A percentile compares a stretch with the other conserved stretches of the same genome.
phyloP scores from a whole-genome alignment of 1,140 invertebrate species.

The Lepidurus apus region DNA sequence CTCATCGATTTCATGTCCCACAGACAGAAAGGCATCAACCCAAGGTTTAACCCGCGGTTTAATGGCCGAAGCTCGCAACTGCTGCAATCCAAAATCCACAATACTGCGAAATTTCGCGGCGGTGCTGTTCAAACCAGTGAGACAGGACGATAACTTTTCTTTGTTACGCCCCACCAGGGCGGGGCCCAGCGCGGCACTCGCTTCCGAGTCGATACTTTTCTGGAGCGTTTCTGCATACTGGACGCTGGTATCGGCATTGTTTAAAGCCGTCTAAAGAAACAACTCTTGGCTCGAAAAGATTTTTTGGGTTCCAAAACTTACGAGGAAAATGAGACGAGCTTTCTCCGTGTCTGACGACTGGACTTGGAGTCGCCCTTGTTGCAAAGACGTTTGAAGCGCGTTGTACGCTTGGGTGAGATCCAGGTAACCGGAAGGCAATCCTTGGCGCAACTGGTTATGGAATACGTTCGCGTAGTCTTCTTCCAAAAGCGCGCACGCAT shows the following conservation, averaged over 20 bases:
- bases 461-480: slow-evolving; percentile 74
- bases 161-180: slow-evolving; percentile 57
- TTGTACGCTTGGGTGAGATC: slow-evolving; percentile 71
- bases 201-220: slow-evolving; percentile 64
- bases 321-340: slow-evolving; percentile 61
- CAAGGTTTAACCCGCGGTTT: slow-evolving; percentile 81
- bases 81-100: slow-evolving; percentile 77
- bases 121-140: slow-evolving; percentile 68
- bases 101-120: slow-evolving; percentile 68
- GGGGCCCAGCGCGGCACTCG: slow-evolving; percentile 55
- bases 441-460: slow-evolving; percentile 65
- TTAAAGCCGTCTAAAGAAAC: slow-evolving; percentile 67
- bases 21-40: slow-evolving; percentile 71
- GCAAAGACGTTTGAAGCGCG: slow-evolving; percentile 71
- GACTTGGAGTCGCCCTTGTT: slow-evolving; percentile 64
- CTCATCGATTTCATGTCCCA: slow-evolving; percentile 75
- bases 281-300: not conserved
- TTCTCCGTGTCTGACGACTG: slow-evolving; percentile 76
- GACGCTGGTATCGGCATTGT: slow-evolving; percentile 86
- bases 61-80: slow-evolving; percentile 71
- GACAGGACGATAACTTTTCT: slow-evolving; percentile 67
- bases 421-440: slow-evolving; percentile 79
- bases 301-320: slow-evolving; percentile 44
- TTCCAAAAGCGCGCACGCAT: slow-evolving; percentile 81
- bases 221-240: slow-evolving; percentile 80